phyloP scores from a whole-genome alignment of 92 coral and sea anemone species.

The Bergia sp. region DNA sequence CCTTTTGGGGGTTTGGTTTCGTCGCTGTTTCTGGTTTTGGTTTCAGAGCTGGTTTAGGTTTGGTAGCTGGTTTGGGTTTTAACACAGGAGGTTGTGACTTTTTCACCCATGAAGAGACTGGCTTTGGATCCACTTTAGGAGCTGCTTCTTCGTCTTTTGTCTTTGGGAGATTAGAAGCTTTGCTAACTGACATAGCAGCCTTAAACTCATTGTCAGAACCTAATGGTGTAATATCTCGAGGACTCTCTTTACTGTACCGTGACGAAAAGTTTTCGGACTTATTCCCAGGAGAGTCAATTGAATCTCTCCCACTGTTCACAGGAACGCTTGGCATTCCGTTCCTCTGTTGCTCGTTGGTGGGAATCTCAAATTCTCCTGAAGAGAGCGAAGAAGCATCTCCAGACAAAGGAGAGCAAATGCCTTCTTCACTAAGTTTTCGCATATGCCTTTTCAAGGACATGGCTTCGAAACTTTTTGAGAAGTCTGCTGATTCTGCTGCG shows the following conservation, averaged over 20 bases:
- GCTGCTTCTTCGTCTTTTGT: background rate
- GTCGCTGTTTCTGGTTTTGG: background rate
- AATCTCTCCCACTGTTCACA: background rate
- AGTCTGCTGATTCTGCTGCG: conserved; percentile 17
- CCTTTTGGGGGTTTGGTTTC: background rate
- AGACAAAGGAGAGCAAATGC: conserved; percentile 25
- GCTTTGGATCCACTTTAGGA: background rate
- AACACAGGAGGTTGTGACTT: background rate
- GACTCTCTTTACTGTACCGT: conserved; percentile 22
- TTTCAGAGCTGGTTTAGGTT: conserved; percentile 47
- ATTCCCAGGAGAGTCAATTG: conserved; percentile 1
- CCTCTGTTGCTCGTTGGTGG: background rate
- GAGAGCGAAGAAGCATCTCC: conserved; percentile 39
- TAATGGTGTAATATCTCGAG: conserved; percentile 1
- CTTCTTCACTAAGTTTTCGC: conserved; percentile 39
- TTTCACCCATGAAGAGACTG: background rate
- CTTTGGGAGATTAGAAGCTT: background rate
- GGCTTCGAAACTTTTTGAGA: conserved; percentile 34
- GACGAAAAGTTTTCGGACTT: conserved; percentile 1
- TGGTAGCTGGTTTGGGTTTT: conserved; percentile 19
- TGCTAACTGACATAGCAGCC: background rate
- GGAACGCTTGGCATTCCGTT: background rate
- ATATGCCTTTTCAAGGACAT: conserved; percentile 17
- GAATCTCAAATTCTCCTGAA: conserved; percentile 40
- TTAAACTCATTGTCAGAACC: background rate